Evolutionary conservation across 2,797 vertebrate species (phyloP), one percentile per base, ranked within the genome.

Genomic region (Acomys russatus): DNA sequence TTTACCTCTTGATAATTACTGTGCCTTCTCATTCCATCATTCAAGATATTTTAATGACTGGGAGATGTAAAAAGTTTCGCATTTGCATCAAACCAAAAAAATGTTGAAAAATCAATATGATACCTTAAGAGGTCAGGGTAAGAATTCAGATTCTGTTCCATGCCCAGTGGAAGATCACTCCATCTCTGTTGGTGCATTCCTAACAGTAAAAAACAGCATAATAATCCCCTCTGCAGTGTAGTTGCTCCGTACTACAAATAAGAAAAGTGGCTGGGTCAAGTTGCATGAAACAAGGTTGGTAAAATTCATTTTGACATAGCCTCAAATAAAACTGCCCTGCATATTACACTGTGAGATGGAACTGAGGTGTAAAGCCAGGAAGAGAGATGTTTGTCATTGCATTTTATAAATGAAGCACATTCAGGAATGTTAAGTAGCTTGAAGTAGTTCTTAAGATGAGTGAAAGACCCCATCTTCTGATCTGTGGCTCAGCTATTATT

Each of bases 271-370:
- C n/a, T 89, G 78, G 8, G n/a, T 79, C 44, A 73, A 74, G 9
- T 63, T 85, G 28, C 54, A 83, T 63, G 88, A 9, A 91, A 86
- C 49, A 87, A 74, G 11, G n/a, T 10, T 12, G 86, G 68, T 44
- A 79, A 93, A 94, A 93, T 85, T 90, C 51, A 79, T 91, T 92
- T 88, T 93, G 38, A 96, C 59, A 63, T 71, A 33, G 82, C 30
- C 90, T 87, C 79, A n/a, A 94, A 79, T 91, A 79, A 61, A 78
- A 71, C 33, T 44, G 1, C 63, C 59, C 25, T 38, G 28, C 28
- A 73, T 77, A 11, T 89, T 91, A 56, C 54, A 70, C 78, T 77
- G 33, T 66, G 17, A 44, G 22, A 54, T 71, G 1, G 15, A 80
- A 85, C 0, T 56, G 61, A 38, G 88, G 33, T 63, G 6, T 70